Base-by-base conservation (phyloP, 1,140 invertebrate species). In the Lethrus apterus region DNA sequence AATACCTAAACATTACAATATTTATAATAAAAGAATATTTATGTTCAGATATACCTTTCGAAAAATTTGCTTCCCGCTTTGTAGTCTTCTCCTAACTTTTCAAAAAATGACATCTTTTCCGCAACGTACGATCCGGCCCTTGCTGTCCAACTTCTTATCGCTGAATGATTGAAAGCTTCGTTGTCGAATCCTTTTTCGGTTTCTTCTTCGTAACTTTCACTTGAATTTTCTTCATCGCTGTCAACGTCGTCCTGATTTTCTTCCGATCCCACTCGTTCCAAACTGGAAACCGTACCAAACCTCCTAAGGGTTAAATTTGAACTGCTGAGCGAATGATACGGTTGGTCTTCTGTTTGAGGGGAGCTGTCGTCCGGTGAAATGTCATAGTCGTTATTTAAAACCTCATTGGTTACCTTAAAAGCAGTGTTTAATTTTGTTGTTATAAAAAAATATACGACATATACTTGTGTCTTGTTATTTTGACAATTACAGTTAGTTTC, bases 101-200 rank as follows among this genome's bases (percentile, higher is more conserved):
- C 77, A 36, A 79, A 64, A 51, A 88, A 77, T 2, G 80, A 79
- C 80, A 88, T 87, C 58, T 88, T 88, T 54, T 85, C 84, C 7
- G 81, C 81, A 2, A 87, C 83, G 60, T 81, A 87, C 36, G 75
- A 81, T 0, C 84, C 84, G 3, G 85, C 84, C 46, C 80, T 70
- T 10, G 81, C 78, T 1, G 86, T 86, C 84, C 85, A 89, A 0
- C 81, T 82, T 43, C 54, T 56, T 2, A 65, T 52, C 1, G 50
- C 63, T 10, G 65, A 62, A 50, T 61, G 58, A 53, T 65, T 62
- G 48, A 66, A 66, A 2, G 59, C 56, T 63, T 44, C 69, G 65
- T 61, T 74, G 62, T 51, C 60, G 42, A 46, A 65, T 54, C 48
- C 65, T 18, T 67, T 54, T n/a, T 63, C 51, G 8, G 64, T 50